Evolutionary conservation across 2,888 invertebrate species (phyloP).

Genomic region (Trissolcus brochymenae): DNA sequence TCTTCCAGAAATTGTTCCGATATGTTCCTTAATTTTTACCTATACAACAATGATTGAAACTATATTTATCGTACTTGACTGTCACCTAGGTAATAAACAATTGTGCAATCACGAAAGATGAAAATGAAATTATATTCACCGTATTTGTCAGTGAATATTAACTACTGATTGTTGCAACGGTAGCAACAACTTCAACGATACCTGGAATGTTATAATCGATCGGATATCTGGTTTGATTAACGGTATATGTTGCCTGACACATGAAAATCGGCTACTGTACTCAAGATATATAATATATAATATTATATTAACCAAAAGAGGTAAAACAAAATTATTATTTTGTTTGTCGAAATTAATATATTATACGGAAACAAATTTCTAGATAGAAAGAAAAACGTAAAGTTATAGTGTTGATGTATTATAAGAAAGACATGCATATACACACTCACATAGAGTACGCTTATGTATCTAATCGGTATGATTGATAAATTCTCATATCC

Average conservation of each 20-base stretch:
- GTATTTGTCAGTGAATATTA: no score
- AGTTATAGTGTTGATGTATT: conserved; percentile 72
- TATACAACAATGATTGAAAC: no score
- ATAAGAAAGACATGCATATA: conserved; percentile 62
- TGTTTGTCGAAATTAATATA: conserved; percentile 72
- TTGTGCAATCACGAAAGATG: conserved; percentile 1
- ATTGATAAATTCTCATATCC: no score
- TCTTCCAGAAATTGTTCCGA: conserved; percentile 8
- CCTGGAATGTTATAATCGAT: conserved; percentile 2
- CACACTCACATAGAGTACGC: conserved; percentile 57
- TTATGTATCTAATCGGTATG: conserved; percentile 19
- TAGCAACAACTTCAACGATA: no score
- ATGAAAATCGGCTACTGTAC: conserved; percentile 70
- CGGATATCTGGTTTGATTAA: conserved; percentile 66
- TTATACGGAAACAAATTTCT: conserved; percentile 66
- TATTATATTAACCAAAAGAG: conserved; percentile 63
- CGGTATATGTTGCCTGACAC: conserved; percentile 72
- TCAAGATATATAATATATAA: conserved; percentile 69
- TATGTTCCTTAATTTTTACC: background rate
- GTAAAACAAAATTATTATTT: conserved; percentile 66
- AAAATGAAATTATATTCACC: no score
- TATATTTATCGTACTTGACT: no score
- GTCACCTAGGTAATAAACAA: background rate
- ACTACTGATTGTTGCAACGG: no score
- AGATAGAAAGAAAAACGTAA: conserved; percentile 66